Evolutionary conservation across 2,113 vertebrate species (phyloP), one percentile per base, ranked within the genome.

Genomic region (Misgurnus anguillicaudatus): DNA sequence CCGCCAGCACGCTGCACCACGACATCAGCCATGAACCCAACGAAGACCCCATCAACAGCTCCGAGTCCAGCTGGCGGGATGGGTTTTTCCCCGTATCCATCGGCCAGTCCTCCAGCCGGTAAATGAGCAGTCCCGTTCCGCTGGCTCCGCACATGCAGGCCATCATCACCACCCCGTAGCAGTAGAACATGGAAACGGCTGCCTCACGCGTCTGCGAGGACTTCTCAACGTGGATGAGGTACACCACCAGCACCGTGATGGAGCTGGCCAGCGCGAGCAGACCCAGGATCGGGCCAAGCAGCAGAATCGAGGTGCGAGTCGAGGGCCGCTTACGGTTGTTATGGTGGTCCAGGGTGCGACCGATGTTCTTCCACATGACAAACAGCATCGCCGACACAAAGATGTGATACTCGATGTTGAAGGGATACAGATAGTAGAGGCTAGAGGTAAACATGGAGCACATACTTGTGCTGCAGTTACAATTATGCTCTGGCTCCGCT

Each of bases 371-470:
- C 98, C 98, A 99, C 83, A 99, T 92, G 75, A 98, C 95, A 0
- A 98, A 98, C 62, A 99, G 92, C 94, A 97, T 94, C 0, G 93
- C 98, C 0, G 98, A 99, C 66, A 97, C 96, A 75, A 99, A 93
- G 86, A 99, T 97, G 91, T 99, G 98, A 82, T 98, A 99, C 84
- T 99, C 97, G 0, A 97, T 96, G 85, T 95, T 98, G 90, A 99
- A 99, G 9, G 98, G 98, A 73, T 95, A 98, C 2, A 99, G 94
- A 79, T 98, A 98, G 86, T 94, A 95, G 74, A 97, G 93, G 67
- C 95, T 95, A 45, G 92, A 94, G 55, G 94, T 94, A 88, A 99
- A 93, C 89, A 95, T 91, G 0, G 93, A 88, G 82, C 97, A 99
- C 16, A 94, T 92, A 11, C 87, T 90, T 24, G 90, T 94, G 0